phyloP scores from a whole-genome alignment of 2,888 invertebrate genomes.

The Drosophila helvetica region DNA sequence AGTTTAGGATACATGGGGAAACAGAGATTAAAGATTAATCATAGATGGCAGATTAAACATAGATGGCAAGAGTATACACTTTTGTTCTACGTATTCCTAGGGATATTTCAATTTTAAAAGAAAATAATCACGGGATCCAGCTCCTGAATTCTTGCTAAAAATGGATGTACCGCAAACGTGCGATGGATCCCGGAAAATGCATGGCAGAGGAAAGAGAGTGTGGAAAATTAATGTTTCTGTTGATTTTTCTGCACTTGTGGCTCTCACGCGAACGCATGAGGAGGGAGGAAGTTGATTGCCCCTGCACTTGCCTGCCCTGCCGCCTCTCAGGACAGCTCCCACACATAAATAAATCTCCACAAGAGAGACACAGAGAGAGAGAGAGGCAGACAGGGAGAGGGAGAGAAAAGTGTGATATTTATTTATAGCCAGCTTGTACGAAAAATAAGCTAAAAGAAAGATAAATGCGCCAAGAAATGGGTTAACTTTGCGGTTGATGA shows the following conservation, averaged over 20 bases:
- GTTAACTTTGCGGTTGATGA: slow-evolving; percentile 57
- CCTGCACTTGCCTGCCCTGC: background rate
- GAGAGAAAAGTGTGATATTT: slow-evolving; percentile 65
- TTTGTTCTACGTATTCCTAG: too few relatives aligned
- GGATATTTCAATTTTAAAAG: too few relatives aligned
- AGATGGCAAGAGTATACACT: background rate
- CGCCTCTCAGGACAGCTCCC: slow-evolving; percentile 39
- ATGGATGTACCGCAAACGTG: too few relatives aligned
- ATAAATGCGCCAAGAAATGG: slow-evolving; percentile 70
- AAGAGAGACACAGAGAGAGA: background rate
- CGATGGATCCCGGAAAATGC: background rate
- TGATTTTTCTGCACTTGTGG: slow-evolving; percentile 61
- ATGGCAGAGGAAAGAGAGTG: slow-evolving; percentile 14
- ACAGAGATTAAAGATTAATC: background rate
- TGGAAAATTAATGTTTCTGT: slow-evolving; percentile 59
- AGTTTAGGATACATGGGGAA: too few relatives aligned
- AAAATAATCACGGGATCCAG: too few relatives aligned
- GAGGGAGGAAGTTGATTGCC: slow-evolving; percentile 31
- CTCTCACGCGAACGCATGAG: slow-evolving; percentile 29
- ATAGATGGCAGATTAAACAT: background rate
- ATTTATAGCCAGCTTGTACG: slow-evolving; percentile 64
- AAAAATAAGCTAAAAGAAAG: slow-evolving; percentile 44
- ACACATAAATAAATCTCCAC: slow-evolving; percentile 36
- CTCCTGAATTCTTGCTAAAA: background rate
- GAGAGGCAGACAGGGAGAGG: background rate